Evolutionary conservation across 2,113 vertebrate genomes (phyloP), one percentile per base, ranked within the genome.

Genomic region (Cygnus buccinator): DNA sequence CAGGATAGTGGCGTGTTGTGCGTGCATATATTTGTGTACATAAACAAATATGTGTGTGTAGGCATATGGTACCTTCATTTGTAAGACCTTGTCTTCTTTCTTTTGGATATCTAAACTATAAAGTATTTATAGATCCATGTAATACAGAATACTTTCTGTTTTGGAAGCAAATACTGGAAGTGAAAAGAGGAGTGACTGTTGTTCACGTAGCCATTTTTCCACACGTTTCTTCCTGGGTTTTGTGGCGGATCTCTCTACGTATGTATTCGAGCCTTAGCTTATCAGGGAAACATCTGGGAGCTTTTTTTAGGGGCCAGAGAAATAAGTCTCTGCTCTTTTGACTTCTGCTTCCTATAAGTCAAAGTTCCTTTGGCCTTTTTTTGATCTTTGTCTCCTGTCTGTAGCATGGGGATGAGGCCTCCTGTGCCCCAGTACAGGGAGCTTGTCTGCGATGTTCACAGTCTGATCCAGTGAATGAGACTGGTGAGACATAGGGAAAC

Each of bases 91-190:
- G 57, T 74, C 76, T 78, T 59, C 80, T 72, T 96, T 92, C 80
- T 93, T 93, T 82, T 78, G 84, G 81, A 48, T 73, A 68, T 6
- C 57, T 82, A 76, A 92, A 79, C 87, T 95, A 65, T 75, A 73
- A 89, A 75, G 87, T 95, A 93, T 87, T 94, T 95, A 72, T 94
- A 95, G 94, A 57, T 61, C 29, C 14, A 63, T 82, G 87, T 65
- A 82, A 95, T 33, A 79, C 33, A 61, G 33, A 41, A 0, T 75
- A 41, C 74, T 35, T 89, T 81, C 58, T 92, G 43, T 54, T 84
- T 62, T 57, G 89, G 71, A 93, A 89, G 57, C 85, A 78, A 89
- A 29, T 61, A 52, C 46, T 75, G 93, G 46, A 52, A 78, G 78
- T 87, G 73, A 57, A 81, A 44, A 89, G 80, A 82, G 58, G 84